phyloP scores from a whole-genome alignment of 1,140 invertebrate genomes.

The Lepidotrigona ventralis region DNA sequence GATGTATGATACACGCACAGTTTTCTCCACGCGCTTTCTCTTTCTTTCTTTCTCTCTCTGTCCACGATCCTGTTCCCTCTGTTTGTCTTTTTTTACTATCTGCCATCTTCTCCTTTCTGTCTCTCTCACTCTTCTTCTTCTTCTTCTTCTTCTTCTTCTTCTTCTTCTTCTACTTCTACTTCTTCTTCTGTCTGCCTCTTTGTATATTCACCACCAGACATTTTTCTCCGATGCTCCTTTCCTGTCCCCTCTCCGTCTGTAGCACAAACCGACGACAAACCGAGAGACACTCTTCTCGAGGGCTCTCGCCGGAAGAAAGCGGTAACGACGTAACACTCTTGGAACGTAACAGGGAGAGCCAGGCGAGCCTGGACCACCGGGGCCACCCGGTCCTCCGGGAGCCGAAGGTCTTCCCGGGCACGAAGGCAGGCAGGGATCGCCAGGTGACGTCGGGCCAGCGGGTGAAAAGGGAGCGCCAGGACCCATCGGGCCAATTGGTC shows the following conservation, averaged over 20 bases:
- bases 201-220: slow-evolving; percentile 22
- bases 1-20: slow-evolving; percentile 44
- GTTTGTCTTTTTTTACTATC: slow-evolving; percentile 3
- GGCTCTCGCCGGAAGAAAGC: slow-evolving; percentile 67
- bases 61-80: slow-evolving; percentile 35
- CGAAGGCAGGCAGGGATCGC: slow-evolving; percentile 88
- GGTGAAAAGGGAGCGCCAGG: slow-evolving; percentile 85
- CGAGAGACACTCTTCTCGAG: slow-evolving; percentile 67
- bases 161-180: neutral
- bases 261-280: slow-evolving; percentile 64
- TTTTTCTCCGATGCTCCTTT: slow-evolving; percentile 29
- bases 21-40: slow-evolving; percentile 42
- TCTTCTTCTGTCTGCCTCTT: slow-evolving; percentile 30
- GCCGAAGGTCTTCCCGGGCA: slow-evolving; percentile 88
- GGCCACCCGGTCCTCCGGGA: slow-evolving; percentile 89
- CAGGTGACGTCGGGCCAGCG: slow-evolving; percentile 85
- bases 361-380: slow-evolving; percentile 93
- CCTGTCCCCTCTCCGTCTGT: slow-evolving; percentile 54
- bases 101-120: slow-evolving; percentile 16
- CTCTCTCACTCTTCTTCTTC: neutral
- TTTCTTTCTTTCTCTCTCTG: slow-evolving; percentile 29
- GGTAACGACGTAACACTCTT: slow-evolving; percentile 67
- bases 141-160: slow-evolving; percentile 23
- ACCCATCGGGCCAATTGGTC: slow-evolving; percentile 85
- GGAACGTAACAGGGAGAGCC: slow-evolving; percentile 88